phyloP scores from a whole-genome alignment of 2,888 invertebrate species.

The Norana najaformis region DNA sequence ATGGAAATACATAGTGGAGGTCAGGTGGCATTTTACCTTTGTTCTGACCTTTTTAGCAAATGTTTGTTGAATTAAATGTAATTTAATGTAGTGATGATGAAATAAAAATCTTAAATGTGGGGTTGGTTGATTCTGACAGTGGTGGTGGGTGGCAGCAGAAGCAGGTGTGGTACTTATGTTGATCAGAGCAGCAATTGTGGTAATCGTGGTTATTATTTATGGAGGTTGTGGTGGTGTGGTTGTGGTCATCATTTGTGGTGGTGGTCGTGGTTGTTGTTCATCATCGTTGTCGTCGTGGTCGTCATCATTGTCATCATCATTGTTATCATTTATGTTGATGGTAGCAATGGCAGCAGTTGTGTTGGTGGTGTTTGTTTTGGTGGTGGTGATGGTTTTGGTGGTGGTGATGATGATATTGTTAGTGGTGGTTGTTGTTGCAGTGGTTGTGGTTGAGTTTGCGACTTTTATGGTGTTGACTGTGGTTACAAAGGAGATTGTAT shows the following conservation, averaged over 20 bases:
- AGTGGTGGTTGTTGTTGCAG: background rate
- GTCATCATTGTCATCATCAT: too few relatives aligned
- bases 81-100: too few relatives aligned
- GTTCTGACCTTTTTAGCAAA: too few relatives aligned
- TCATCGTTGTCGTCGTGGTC: background rate
- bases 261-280: background rate
- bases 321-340: background rate
- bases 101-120: too few relatives aligned
- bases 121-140: background rate
- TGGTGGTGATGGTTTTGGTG: background rate
- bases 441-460: background rate
- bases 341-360: background rate
- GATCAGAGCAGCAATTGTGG: too few relatives aligned
- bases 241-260: background rate
- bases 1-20: constrained; percentile 65
- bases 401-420: background rate
- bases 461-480: background rate
- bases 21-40: constrained; percentile 41
- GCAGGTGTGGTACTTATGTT: too few relatives aligned
- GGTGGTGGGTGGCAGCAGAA: background rate
- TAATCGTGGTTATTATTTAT: too few relatives aligned
- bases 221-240: too few relatives aligned
- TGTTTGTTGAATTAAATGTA: too few relatives aligned
- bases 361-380: background rate
- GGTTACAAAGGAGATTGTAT: background rate